Percentiles rank a stretch among this genome's conserved stretches.
These are phyloP conservation scores for Ganaspis brasiliensis DNA, from an alignment of 2,888 invertebrate species.

Conservation along the genomic window DNA sequence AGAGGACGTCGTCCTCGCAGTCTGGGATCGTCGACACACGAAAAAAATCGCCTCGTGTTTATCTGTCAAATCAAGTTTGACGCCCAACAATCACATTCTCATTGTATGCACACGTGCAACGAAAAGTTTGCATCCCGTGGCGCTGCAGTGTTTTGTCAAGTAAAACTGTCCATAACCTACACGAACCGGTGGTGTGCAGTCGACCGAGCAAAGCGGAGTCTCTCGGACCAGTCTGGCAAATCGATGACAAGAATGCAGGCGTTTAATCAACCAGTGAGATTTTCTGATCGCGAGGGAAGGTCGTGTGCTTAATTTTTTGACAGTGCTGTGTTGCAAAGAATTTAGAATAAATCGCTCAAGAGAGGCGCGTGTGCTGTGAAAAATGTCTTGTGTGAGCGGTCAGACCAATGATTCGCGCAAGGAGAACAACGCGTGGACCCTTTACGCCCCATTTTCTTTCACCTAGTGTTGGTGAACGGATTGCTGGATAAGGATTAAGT, in stretches of 20 bases:
- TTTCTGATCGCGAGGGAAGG: slow-evolving; percentile 18
- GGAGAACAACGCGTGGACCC: slow-evolving; percentile 54
- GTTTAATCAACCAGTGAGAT: slow-evolving; percentile 11
- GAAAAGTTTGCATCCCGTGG: slow-evolving; percentile 70
- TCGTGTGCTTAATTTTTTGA: slow-evolving; percentile 4
- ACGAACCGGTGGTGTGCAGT: slow-evolving; percentile 52
- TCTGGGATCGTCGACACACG: slow-evolving; percentile 11
- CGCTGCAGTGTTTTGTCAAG: slow-evolving; percentile 76
- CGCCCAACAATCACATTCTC: slow-evolving; percentile 31
- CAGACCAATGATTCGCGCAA: slow-evolving; percentile 42
- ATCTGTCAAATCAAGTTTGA: slow-evolving; percentile 39
- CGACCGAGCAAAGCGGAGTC: slow-evolving; percentile 2
- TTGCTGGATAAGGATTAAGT: slow-evolving; percentile 63
- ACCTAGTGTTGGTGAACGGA: slow-evolving; percentile 60
- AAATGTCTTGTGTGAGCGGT: slow-evolving; percentile 25
- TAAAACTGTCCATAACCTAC: slow-evolving; percentile 72
- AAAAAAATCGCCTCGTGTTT: slow-evolving; percentile 24
- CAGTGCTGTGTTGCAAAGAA: neutral
- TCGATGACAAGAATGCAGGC: slow-evolving; percentile 29
- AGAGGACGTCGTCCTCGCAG: slow-evolving; percentile 42
- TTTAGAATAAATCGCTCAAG: neutral
- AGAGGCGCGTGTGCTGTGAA: slow-evolving; percentile 34
- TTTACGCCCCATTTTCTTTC: slow-evolving; percentile 65
- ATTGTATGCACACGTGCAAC: slow-evolving; percentile 44
- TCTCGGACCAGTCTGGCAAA: slow-evolving; percentile 2